Base-by-base conservation (phyloP, 2,888 invertebrate genomes). In the Gryllus longicercus region DNA sequence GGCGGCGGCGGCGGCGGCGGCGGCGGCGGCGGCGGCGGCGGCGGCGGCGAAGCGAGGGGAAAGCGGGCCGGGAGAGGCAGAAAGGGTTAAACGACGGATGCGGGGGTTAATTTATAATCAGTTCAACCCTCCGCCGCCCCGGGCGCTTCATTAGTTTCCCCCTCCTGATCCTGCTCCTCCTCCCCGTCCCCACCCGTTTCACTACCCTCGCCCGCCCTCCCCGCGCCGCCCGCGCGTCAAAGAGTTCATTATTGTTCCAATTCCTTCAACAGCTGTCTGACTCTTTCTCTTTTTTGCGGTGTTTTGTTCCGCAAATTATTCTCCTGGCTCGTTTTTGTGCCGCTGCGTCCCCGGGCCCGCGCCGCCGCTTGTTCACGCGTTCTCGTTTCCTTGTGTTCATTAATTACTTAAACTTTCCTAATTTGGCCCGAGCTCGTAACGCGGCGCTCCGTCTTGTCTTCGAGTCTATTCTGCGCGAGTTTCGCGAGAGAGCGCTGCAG, bases 391-490 rank as follows among this genome's bases (percentile, higher is more conserved):
- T 63, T 63, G 63, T 63, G 63, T 63, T 63, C 63, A 63, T 63
- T 63, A 63, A 63, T 63, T 63, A 63, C 63, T 18, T 63, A 63
- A 81, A 81, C 82, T 82, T 82, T 81, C 78, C 82, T 80, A 82
- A 82, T 81, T 82, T 82, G 82, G 79, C 80, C 81, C 78, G 50
- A 51, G 63, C 78, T 79, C 79, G 50, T 74, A 75, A 49, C 78
- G 23, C 63, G 63, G 16, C n/a, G 16, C 11, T n/a, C 5, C 63
- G 63, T n/a, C 63, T 63, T 63, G 63, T 63, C 63, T 63, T 63
- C 14, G 63, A 63, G 63, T 18, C 63, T n/a, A 63, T 63, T 63
- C 63, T 63, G 63, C 11, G 16, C n/a, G 11, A 63, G 38, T 38
- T 38, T 38, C 5, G 38, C 38, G 38, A 38, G 5, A 5, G 38